phyloP scores from a whole-genome alignment of 2,797 vertebrate genomes.

The Lacerta viridis region DNA sequence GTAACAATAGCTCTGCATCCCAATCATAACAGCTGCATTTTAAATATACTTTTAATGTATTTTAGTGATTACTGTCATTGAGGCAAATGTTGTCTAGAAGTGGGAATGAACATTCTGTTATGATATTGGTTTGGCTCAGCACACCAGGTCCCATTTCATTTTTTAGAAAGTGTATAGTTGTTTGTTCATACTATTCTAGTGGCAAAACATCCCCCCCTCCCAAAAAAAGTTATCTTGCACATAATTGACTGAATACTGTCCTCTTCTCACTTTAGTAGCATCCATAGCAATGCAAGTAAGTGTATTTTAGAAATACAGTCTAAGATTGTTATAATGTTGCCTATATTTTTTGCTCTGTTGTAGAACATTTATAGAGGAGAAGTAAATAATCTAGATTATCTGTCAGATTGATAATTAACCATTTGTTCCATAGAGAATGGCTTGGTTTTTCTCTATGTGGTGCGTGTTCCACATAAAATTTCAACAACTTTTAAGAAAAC shows the following conservation, averaged over 20 bases:
- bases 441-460: conserved; percentile 33
- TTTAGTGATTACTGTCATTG: neutral
- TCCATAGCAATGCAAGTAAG: conserved; percentile 47
- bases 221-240: conserved; percentile 29
- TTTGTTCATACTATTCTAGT: conserved; percentile 43
- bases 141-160: neutral
- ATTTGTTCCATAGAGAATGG: conserved; percentile 34
- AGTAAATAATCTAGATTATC: neutral
- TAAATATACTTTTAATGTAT: too few species aligned
- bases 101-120: conserved; percentile 40
- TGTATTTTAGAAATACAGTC: too few species aligned
- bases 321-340: too few species aligned
- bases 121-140: conserved; percentile 59
- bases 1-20: too few species aligned
- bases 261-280: conserved; percentile 52
- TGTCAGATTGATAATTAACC: conserved; percentile 29
- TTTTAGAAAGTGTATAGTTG: conserved; percentile 54
- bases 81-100: neutral
- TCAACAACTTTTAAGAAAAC: neutral
- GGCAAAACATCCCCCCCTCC: conserved; percentile 52
- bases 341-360: neutral
- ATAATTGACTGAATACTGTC: neutral
- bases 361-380: conserved; percentile 44
- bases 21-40: neutral
- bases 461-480: conserved; percentile 31